Base-by-base conservation (phyloP, 1,140 invertebrate genomes). In the Pararge aegeria region DNA sequence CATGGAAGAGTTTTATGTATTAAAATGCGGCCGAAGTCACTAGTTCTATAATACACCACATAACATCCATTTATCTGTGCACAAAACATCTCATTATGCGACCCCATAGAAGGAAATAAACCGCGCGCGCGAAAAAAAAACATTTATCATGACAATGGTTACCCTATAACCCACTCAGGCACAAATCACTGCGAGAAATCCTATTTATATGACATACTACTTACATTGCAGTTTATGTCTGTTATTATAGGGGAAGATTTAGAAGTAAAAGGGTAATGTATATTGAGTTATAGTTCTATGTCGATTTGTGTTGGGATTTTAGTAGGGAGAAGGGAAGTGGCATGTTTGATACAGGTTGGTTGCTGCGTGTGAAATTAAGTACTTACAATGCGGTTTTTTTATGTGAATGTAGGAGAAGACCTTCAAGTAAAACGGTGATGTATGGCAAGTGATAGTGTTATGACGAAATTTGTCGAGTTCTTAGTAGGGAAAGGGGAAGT, bases 61-160 rank as follows among this genome's bases (percentile, higher is more conserved):
- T 34, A 4, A 38, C 7, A 13, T 2, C 21, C 52, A 54, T 54
- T 54, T 54, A 40, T 54, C 52, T 21, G 21, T 15, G 13, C 38
- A 29, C 55, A 56, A 30, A 56, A 49, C 18, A 49, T 46, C 44
- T 20, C 44, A 56, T 56, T 37, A 56, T 21, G 30, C 42, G 30
- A 48, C 34, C 42, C 42, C 44, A 20, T 37, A 12, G 42, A 48
- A 37, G 55, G 46, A 56, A 56, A 46, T 46, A 55, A 55, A 56
- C 55, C 55, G 29, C 18, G 29, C 24, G n/a, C 24, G 46, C 42
- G 30, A 37, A 42, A 56, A 49, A 56, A 56, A 56, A 24, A 34
- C 20, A 49, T 56, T 56, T 30, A 49, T 56, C 55, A 56, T 20
- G 49, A 34, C 24, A 34, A 53, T 53, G 29, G 50, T 19, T 42